phyloP scores from a whole-genome alignment of 1,140 invertebrate genomes.

The Panulirus ornatus region DNA sequence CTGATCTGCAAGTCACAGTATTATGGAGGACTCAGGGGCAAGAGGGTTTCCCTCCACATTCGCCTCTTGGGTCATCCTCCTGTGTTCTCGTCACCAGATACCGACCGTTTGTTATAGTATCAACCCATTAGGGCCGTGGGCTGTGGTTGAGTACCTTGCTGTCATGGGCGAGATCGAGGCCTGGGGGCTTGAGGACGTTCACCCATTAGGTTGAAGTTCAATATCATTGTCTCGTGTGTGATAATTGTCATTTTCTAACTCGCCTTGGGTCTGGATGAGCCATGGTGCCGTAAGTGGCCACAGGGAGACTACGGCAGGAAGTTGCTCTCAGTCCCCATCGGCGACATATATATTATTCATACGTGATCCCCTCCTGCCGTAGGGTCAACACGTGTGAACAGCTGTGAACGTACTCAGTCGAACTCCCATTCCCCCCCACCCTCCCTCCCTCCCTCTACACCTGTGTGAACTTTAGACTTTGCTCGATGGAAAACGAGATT shows the following conservation, averaged over 20 bases:
- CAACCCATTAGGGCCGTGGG: not conserved
- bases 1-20: too few relatives aligned
- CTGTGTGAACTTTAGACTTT: too few relatives aligned
- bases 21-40: not conserved
- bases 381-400: not conserved
- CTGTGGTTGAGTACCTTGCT: not conserved
- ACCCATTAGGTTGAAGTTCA: not conserved
- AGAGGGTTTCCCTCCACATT: not conserved
- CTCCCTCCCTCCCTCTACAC: not conserved
- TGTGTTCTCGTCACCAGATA: not conserved
- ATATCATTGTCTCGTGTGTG: not conserved
- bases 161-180: not conserved
- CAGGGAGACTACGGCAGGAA: not conserved
- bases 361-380: constrained; percentile 2
- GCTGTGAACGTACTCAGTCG: too few relatives aligned
- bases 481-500: too few relatives aligned
- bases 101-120: not conserved
- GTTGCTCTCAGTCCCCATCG: not conserved
- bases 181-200: not conserved
- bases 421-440: not conserved
- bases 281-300: not conserved
- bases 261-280: not conserved
- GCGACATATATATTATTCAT: not conserved
- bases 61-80: not conserved
- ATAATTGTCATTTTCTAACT: not conserved